Base-by-base conservation (phyloP, 2,888 invertebrate species). In the Choreutis nemorana region DNA sequence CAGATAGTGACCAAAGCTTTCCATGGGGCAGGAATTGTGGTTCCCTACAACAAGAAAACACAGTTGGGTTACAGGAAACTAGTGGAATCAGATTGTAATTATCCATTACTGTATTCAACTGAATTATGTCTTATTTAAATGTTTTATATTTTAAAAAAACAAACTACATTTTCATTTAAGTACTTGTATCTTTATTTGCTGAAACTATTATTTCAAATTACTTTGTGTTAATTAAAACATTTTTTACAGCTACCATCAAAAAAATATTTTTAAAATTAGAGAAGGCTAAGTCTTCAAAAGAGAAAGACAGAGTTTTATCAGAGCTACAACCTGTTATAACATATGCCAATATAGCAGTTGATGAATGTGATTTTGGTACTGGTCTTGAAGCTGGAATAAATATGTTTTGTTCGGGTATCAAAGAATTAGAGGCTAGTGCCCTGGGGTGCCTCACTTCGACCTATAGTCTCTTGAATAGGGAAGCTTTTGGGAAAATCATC, bases 301-400 rank as follows among this genome's bases (percentile, higher is more conserved):
- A 87, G 37, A 85, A 83, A 44, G 71, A 81, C 34, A 77, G 71
- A 27, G 66, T 83, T 15, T 73, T 90, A 34, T 85, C 87, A 12
- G 83, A 87, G 14, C 56, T 97, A 3, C 91, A 94, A 46, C 90
- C 92, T 32, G 73, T 94, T 2, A 84, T 94, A 35, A 93, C 90
- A 3, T 86, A 87, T 31, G 88, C 93, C 4, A 90, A 86, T 58
- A 93, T 94, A 58, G 97, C 97, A 0, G 87, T 91, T 32, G 97
- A 97, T 54, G 97, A 98, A 61, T 90, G 91, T 54, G 97, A 97
- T 61, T 97, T 94, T 67, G 97, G 96, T 0, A 94, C 94, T 30
- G 90, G 94, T 0, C 63, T 97, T 2, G 97, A 97, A 62, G 75
- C 92, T 20, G 97, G 94, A 0, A 85, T 94, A 41, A 87, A 92